Percentiles rank a stretch among this genome's conserved stretches.
These are phyloP conservation scores for Melanostoma scalare DNA, from an alignment of 2,888 invertebrate genomes.

Conservation along the genomic window DNA sequence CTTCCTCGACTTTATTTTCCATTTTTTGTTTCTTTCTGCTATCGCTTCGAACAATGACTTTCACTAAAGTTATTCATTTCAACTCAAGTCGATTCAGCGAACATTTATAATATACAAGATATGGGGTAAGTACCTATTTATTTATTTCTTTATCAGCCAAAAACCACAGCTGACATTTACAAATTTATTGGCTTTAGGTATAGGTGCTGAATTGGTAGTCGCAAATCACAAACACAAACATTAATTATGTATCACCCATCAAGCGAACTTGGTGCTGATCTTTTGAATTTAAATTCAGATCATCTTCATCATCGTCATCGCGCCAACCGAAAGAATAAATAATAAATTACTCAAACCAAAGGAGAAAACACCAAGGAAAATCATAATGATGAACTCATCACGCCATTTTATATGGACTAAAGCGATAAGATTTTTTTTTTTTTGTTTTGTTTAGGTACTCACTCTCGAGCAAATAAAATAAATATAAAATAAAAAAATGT, in stretches of 20 bases:
- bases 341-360: slow-evolving; percentile 18
- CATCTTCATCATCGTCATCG: slow-evolving; percentile 24
- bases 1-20: background rate
- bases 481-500: slow-evolving; percentile 30
- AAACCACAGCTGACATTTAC: slow-evolving; percentile 30
- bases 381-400: slow-evolving; percentile 66
- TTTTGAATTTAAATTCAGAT: slow-evolving; percentile 39
- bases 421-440: slow-evolving; percentile 60
- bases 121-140: background rate
- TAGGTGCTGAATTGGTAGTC: slow-evolving; percentile 11
- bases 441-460: background rate
- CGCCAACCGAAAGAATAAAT: slow-evolving; percentile 12
- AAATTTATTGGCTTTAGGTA: background rate
- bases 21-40: slow-evolving; percentile 7
- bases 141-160: slow-evolving; percentile 30
- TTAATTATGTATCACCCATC: too few species aligned
- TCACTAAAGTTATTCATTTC: slow-evolving; percentile 60
- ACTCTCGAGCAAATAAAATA: slow-evolving; percentile 13
- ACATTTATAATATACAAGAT: slow-evolving; percentile 5
- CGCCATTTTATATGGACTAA: slow-evolving; percentile 58
- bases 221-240: slow-evolving; percentile 13
- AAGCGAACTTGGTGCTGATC: background rate
- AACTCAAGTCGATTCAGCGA: slow-evolving; percentile 1
- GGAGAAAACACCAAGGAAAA: slow-evolving; percentile 39
- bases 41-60: slow-evolving; percentile 60